These are phyloP conservation scores for Sternarchorhynchus goeldii DNA, from an alignment of 2,797 vertebrate genomes.

Conservation along the genomic window DNA sequence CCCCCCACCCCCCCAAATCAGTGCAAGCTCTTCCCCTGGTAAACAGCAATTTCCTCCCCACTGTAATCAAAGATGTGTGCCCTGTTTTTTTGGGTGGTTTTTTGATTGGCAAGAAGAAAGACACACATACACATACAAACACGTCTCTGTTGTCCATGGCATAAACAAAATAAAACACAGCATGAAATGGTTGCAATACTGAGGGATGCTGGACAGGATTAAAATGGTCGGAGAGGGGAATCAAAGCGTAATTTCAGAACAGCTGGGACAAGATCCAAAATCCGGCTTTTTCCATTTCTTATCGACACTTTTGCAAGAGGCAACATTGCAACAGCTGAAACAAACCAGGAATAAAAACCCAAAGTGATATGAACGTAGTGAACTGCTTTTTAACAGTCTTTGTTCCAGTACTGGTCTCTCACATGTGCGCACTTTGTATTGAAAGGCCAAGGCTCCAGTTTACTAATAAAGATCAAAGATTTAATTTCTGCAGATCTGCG, in stretches of 20 bases:
- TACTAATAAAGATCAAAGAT: constrained; percentile 58
- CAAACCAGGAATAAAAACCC: constrained; percentile 47
- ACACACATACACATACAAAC: constrained; percentile 19
- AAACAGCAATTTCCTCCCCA: constrained; percentile 60
- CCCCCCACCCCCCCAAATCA: constrained; percentile 44
- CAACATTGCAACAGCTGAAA: constrained; percentile 41
- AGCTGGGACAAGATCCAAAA: constrained; percentile 51
- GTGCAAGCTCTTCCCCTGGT: constrained; percentile 39
- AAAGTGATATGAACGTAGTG: constrained; percentile 42
- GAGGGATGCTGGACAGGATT: constrained; percentile 2
- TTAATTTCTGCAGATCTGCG: constrained; percentile 42
- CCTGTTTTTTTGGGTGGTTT: background rate
- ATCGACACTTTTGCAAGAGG: constrained; percentile 56
- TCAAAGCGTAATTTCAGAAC: constrained; percentile 48
- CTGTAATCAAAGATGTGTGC: constrained; percentile 62
- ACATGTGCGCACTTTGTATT: constrained; percentile 25
- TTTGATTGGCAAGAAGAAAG: constrained; percentile 58
- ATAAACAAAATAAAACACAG: constrained; percentile 56
- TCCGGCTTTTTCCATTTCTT: constrained; percentile 51
- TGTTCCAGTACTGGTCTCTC: constrained; percentile 47
- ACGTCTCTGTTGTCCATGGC: constrained; percentile 46
- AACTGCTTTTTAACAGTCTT: constrained; percentile 43
- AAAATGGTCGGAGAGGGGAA: constrained; percentile 8
- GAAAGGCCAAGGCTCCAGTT: constrained; percentile 31
- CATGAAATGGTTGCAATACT: constrained; percentile 40